Percentiles rank a stretch among this genome's conserved stretches.
These are phyloP conservation scores for Galago senegalensis DNA, from an alignment of 2,797 vertebrate genomes.

Conservation along the genomic window DNA sequence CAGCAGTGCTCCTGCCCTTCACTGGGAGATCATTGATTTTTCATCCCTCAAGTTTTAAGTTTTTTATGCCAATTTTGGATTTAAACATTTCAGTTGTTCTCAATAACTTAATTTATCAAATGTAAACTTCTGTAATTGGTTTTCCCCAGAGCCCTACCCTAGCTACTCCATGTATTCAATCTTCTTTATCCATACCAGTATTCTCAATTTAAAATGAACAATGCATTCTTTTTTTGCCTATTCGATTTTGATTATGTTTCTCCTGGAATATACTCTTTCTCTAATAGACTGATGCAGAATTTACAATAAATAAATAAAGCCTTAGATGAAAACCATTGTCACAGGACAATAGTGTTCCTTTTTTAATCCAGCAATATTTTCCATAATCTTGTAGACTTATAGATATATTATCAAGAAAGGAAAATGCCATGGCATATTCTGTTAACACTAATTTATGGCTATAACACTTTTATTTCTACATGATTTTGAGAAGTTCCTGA, in stretches of 20 bases:
- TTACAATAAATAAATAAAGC: not conserved
- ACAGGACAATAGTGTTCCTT: not conserved
- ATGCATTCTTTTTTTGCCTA: not conserved
- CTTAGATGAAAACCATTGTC: not conserved
- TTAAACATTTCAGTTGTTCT: not conserved
- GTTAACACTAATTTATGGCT: not conserved
- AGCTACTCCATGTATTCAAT: not conserved
- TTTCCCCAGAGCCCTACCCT: not conserved
- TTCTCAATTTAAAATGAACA: not conserved
- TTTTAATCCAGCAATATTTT: not conserved
- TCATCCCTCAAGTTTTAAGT: not conserved
- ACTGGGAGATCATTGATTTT: not conserved
- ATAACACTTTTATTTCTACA: not conserved
- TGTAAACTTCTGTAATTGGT: not conserved
- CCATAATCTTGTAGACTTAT: not conserved
- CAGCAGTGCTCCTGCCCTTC: not conserved
- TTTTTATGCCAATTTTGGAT: not conserved
- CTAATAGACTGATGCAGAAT: not conserved
- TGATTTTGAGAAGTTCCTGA: not conserved
- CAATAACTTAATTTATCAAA: not conserved
- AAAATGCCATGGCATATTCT: not conserved
- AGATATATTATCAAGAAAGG: not conserved
- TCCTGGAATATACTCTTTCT: not conserved
- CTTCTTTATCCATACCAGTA: not conserved
- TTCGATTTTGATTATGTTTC: not conserved